These are phyloP conservation scores for Hypocryptadius cinnamomeus DNA, from an alignment of 2,113 vertebrate species.

Conservation along the genomic window DNA sequence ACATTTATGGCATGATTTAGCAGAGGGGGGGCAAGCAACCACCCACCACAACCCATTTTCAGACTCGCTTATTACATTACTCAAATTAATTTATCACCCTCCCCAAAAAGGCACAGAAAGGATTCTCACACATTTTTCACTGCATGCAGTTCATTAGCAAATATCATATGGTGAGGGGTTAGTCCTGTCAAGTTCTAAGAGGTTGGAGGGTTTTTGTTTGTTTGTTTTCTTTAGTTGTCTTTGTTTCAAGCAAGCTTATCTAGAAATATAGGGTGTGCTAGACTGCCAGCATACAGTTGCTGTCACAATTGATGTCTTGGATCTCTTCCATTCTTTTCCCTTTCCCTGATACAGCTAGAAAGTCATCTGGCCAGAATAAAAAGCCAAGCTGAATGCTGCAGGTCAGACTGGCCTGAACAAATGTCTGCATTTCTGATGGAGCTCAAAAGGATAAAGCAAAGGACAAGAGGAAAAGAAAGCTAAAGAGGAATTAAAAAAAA, in stretches of 20 bases:
- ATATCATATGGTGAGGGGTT: neutral
- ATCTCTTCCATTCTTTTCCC: neutral
- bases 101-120: neutral
- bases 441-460: neutral
- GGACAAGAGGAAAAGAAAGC: neutral
- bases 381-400: neutral
- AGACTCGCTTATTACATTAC: conserved; percentile 33
- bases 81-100: neutral
- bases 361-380: neutral
- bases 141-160: conserved; percentile 9
- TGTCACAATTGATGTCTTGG: neutral
- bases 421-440: neutral
- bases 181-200: neutral
- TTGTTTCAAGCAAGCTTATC: conserved; percentile 19
- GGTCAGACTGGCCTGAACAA: neutral
- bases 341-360: neutral
- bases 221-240: conserved; percentile 30
- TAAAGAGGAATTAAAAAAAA: too few species aligned
- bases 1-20: conserved; percentile 57
- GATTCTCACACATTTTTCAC: neutral
- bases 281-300: neutral
- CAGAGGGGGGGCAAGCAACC: neutral
- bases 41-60: conserved; percentile 46
- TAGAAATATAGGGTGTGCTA: neutral
- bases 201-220: neutral